Evolutionary conservation across 2,113 vertebrate species (phyloP).

Genomic region (Suncus etruscus): DNA sequence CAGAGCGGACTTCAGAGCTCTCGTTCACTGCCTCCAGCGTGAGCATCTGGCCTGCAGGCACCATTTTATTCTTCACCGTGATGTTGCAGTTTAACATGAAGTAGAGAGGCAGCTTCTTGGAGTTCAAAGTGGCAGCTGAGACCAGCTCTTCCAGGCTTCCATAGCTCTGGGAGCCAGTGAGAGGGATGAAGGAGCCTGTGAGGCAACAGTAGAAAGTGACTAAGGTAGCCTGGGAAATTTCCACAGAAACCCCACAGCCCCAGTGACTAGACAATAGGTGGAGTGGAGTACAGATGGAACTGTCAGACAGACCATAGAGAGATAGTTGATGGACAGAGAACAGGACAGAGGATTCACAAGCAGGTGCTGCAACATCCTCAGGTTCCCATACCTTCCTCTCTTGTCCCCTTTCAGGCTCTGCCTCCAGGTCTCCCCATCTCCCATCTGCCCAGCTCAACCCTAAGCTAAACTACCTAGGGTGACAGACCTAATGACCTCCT

Average conservation of each 20-base stretch:
- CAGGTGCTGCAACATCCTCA: background rate
- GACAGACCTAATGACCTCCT: background rate
- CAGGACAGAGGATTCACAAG: background rate
- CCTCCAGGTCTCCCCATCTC: background rate
- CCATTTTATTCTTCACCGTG: constrained; percentile 67
- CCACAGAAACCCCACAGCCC: background rate
- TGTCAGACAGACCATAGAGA: background rate
- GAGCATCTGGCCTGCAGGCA: constrained; percentile 81
- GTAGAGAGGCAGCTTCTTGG: constrained; percentile 82
- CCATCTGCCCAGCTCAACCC: too few species aligned
- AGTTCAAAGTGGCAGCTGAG: constrained; percentile 68
- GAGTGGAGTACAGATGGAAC: background rate
- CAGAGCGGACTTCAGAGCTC: constrained; percentile 12
- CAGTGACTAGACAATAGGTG: background rate
- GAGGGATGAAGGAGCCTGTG: constrained; percentile 89
- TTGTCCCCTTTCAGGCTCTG: background rate
- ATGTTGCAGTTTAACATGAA: constrained; percentile 85
- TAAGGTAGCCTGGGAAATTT: background rate
- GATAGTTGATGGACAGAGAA: background rate
- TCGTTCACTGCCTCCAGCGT: constrained; percentile 79
- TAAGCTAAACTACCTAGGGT: background rate
- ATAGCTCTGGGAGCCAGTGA: constrained; percentile 77
- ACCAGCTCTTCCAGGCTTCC: constrained; percentile 86
- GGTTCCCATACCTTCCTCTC: background rate
- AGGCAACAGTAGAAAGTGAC: background rate